Evolutionary conservation across 1,140 invertebrate species (phyloP).

Genomic region (Drosophila pachea): DNA sequence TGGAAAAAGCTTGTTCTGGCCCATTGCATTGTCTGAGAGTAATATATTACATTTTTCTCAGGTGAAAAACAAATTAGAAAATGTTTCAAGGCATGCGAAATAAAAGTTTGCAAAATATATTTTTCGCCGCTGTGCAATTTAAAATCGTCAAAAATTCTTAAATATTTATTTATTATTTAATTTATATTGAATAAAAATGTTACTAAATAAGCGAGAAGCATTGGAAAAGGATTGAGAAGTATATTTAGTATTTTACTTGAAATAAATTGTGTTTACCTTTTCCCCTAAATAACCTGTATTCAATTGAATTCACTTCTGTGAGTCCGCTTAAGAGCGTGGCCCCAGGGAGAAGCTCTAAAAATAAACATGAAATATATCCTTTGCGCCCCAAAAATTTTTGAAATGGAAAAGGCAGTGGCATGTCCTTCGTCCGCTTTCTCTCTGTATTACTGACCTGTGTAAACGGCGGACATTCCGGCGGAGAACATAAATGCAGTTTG

Average conservation of each 20-base stretch:
- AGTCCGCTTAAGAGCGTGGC: not conserved
- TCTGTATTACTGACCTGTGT: slow-evolving; percentile 18
- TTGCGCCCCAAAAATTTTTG: not conserved
- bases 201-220: too few relatives aligned
- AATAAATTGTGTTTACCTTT: too few relatives aligned
- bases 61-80: slow-evolving; percentile 3
- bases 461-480: not conserved
- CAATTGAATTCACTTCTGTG: not conserved
- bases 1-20: slow-evolving; percentile 4
- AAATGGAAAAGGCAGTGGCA: not conserved
- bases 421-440: not conserved
- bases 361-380: not conserved
- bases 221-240: too few relatives aligned
- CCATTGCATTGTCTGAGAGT: not conserved
- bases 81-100: not conserved
- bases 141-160: slow-evolving; percentile 5
- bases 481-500: slow-evolving; percentile 11
- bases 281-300: too few relatives aligned
- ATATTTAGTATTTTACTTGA: too few relatives aligned
- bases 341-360: not conserved
- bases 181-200: too few relatives aligned
- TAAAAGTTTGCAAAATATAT: slow-evolving; percentile 1
- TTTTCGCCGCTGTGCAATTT: not conserved
- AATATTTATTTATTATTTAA: too few relatives aligned
- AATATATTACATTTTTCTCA: slow-evolving; percentile 5